Base-by-base conservation (phyloP, 1,140 invertebrate genomes). In the Pantala flavescens region DNA sequence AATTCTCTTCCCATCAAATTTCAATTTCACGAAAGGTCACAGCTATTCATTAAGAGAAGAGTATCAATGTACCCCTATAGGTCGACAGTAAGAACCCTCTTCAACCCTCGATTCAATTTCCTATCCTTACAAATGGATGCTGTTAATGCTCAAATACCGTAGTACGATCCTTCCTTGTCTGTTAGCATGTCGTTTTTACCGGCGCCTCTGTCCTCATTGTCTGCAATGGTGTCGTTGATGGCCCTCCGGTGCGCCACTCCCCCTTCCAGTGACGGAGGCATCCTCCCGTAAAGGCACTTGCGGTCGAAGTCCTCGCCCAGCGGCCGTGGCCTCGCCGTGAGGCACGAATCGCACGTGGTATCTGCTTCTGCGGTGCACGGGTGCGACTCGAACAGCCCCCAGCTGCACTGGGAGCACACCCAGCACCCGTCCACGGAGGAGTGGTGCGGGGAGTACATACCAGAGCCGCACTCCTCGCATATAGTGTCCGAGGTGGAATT, bases 301-400 rank as follows among this genome's bases (percentile, higher is more conserved):
- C 49, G 49, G 49, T 63, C 49, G n/a, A 63, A 63, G 49, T 63
- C 49, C 16, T 16, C 49, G 1, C 49, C 49, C 3, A 63, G n/a
- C 1, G 49, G 49, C 49, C 49, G 14, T 12, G 49, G 16, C 49
- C 49, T 63, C n/a, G 16, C 49, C 49, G 49, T 63, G 16, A 63
- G 81, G 71, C 85, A 86, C 11, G 84, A 85, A 71, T 86, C 85
- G 76, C 85, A 86, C 23, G 86, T 79, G 9, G 85, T 86, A 78
- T 86, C 85, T 28, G 79, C 78, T 0, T 76, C 78, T 0, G 81
- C 42, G 0, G 79, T 81, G 77, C 85, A 86, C 5, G 81, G 77
- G 75, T 85, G 84, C 0, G 84, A 84, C 75, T 85, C 82, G 78
- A 84, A 86, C 7, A 86, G 77, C 1, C 84, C 84, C 9, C 80